These are phyloP conservation scores for Aspiorhynchus laticeps DNA, from an alignment of 2,113 vertebrate genomes.

Conservation along the genomic window DNA sequence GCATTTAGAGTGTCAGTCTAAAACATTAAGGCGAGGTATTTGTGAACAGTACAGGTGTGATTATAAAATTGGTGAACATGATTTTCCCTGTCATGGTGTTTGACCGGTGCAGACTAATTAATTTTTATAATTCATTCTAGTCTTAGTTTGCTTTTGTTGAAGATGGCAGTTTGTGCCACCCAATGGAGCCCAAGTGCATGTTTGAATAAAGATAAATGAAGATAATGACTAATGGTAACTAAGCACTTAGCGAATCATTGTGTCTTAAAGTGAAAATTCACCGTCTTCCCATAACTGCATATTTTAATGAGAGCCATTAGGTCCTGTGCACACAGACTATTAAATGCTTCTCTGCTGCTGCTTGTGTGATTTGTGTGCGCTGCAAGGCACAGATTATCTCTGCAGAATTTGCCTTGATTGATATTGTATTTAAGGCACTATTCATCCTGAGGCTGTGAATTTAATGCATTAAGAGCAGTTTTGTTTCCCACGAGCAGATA, in stretches of 20 bases:
- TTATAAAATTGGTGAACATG: not conserved
- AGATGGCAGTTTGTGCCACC: not conserved
- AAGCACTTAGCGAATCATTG: constrained; percentile 61
- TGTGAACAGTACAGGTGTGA: not conserved
- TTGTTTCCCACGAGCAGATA: not conserved
- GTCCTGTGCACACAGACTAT: constrained; percentile 65
- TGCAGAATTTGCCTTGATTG: constrained; percentile 14
- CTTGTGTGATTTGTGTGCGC: constrained; percentile 20
- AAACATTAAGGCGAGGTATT: not conserved
- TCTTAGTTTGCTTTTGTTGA: constrained; percentile 5
- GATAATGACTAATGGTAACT: constrained; percentile 56
- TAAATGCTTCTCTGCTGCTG: constrained; percentile 61
- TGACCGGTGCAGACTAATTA: not conserved
- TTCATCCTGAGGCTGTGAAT: constrained; percentile 15
- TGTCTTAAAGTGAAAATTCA: constrained; percentile 55
- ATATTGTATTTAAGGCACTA: not conserved
- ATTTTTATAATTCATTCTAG: not conserved
- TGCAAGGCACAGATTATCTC: constrained; percentile 38
- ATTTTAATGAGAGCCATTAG: constrained; percentile 75
- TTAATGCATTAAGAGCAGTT: not conserved
- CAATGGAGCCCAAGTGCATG: not conserved
- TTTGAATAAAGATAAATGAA: constrained; percentile 55
- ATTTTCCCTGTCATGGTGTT: not conserved
- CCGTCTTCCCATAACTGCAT: constrained; percentile 61
- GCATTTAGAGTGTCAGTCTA: not conserved